Conservation (phyloP, 2,888 invertebrate genomes). For the Sericinus montela region DNA sequence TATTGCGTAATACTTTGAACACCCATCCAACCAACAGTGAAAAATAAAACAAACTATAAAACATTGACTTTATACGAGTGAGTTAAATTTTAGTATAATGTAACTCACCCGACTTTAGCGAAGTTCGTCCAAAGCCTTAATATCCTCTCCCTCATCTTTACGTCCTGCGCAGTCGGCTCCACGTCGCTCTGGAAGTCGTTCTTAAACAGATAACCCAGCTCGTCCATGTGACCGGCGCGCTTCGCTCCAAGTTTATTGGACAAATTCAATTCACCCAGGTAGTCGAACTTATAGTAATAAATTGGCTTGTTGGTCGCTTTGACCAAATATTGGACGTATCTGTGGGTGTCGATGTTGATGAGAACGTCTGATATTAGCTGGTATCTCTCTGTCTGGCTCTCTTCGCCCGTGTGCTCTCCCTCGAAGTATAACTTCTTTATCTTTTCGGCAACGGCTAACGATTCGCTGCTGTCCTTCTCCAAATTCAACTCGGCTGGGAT, state of each 20-base stretch:
- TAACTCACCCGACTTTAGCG: slow-evolving; percentile 66
- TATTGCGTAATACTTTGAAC: too few species aligned
- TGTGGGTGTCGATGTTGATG: slow-evolving; percentile 50
- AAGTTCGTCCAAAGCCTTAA: slow-evolving; percentile 70
- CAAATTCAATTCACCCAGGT: slow-evolving; percentile 56
- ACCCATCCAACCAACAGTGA: too few species aligned
- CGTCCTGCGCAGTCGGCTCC: slow-evolving; percentile 51
- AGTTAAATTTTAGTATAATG: too few species aligned
- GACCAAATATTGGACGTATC: slow-evolving; percentile 55
- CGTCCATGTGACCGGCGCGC: slow-evolving; percentile 56
- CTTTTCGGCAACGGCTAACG: slow-evolving; percentile 44
- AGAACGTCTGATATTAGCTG: slow-evolving; percentile 51
- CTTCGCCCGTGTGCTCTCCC: slow-evolving; percentile 38
- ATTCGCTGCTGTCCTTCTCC: slow-evolving; percentile 44
- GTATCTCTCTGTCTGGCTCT: slow-evolving; percentile 46
- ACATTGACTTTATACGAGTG: too few species aligned
- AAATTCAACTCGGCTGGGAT: slow-evolving; percentile 56
- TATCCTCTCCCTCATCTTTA: slow-evolving; percentile 63
- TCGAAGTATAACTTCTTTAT: slow-evolving; percentile 57
- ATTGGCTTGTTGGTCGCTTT: slow-evolving; percentile 56
- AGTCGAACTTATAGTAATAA: slow-evolving; percentile 64
- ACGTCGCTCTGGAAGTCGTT: slow-evolving; percentile 48
- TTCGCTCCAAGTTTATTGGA: slow-evolving; percentile 34
- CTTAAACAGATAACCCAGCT: slow-evolving; percentile 61
- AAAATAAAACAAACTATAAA: too few species aligned